phyloP scores from a whole-genome alignment of 2,113 vertebrate genomes.

The Ptychochromis oligacanthus region DNA sequence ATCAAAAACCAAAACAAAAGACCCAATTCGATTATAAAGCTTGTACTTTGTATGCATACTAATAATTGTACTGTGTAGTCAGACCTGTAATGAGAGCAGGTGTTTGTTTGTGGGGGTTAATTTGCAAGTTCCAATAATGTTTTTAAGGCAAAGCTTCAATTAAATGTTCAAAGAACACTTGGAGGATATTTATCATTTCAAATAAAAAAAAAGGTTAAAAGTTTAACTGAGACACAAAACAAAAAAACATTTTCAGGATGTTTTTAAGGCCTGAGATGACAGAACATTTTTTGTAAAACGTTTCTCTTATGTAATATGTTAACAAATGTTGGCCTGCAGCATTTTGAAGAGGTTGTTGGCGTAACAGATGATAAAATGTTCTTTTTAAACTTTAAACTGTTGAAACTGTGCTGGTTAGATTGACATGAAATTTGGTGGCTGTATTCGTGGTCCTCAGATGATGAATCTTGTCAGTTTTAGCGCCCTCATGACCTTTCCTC shows the following conservation, averaged over 20 bases:
- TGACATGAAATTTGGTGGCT: not conserved
- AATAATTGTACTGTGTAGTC: not conserved
- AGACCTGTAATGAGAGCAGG: not conserved
- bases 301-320: no score
- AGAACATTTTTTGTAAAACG: no score
- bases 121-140: not conserved
- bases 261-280: no score
- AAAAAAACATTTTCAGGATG: not conserved
- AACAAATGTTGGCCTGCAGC: no score
- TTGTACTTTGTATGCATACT: not conserved
- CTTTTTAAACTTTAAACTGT: not conserved
- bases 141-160: not conserved
- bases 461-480: not conserved
- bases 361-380: not conserved
- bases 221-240: not conserved
- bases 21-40: not conserved
- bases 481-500: not conserved
- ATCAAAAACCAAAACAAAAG: not conserved
- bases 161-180: not conserved
- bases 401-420: not conserved
- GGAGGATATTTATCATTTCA: not conserved
- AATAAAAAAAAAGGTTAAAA: not conserved
- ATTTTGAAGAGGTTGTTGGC: no score
- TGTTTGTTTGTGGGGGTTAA: not conserved
- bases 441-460: not conserved